Conservation (phyloP, 2,888 invertebrate genomes). For the Himalopsyche kuldschensis region DNA sequence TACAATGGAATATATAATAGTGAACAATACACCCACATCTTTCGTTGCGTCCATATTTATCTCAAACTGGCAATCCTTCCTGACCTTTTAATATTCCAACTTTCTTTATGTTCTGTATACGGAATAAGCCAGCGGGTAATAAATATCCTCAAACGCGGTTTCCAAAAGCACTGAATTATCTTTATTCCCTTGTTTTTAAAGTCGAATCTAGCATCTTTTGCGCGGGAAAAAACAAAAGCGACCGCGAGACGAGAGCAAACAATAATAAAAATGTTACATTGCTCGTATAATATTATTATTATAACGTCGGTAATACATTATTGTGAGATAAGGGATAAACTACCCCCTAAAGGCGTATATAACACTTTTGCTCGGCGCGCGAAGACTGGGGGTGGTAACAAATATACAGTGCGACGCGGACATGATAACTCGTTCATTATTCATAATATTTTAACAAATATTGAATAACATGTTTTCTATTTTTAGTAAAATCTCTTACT, state of each 20-base stretch:
- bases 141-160: conserved; percentile 41
- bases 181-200: conserved; percentile 49
- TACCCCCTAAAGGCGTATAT: conserved; percentile 56
- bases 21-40: not conserved
- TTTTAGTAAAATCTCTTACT: too few relatives aligned
- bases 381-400: not conserved
- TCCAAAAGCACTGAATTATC: conserved; percentile 39
- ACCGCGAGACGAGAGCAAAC: conserved; percentile 36
- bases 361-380: conserved; percentile 35
- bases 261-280: conserved; percentile 64
- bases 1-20: too few relatives aligned
- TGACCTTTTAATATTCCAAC: not conserved
- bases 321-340: conserved; percentile 60
- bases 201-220: conserved; percentile 39
- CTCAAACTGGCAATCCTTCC: not conserved
- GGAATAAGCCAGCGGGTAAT: conserved; percentile 35
- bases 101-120: not conserved
- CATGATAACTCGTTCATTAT: not conserved
- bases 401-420: not conserved
- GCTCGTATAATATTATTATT: conserved; percentile 59
- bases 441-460: too few relatives aligned
- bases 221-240: conserved; percentile 26
- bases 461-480: too few relatives aligned
- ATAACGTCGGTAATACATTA: conserved; percentile 53
- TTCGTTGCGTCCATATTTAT: not conserved